phyloP scores from a whole-genome alignment of 2,888 invertebrate genomes.

The Archaeoteleia sp. region DNA sequence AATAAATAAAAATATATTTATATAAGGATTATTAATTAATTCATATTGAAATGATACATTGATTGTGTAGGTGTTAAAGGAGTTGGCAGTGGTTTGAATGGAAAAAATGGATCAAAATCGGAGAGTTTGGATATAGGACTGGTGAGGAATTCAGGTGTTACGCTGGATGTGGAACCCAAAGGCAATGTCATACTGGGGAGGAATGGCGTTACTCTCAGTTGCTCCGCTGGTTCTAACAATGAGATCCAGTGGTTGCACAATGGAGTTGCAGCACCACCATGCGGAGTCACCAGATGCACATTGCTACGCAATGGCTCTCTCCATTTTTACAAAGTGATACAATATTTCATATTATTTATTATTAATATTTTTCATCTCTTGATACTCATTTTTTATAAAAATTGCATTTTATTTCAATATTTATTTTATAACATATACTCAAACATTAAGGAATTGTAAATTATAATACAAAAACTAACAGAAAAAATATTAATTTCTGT shows the following conservation, averaged over 20 bases:
- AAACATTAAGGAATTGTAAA: too few relatives aligned
- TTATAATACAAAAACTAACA: too few relatives aligned
- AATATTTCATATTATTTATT: slow-evolving; percentile 1
- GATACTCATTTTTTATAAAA: not conserved
- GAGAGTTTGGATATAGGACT: slow-evolving; percentile 60
- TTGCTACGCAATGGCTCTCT: slow-evolving; percentile 67
- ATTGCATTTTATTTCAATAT: too few relatives aligned
- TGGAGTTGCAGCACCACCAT: slow-evolving; percentile 67
- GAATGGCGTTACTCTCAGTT: slow-evolving; percentile 67
- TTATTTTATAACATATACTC: too few relatives aligned
- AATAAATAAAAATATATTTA: too few relatives aligned
- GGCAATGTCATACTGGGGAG: slow-evolving; percentile 68
- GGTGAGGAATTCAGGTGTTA: slow-evolving; percentile 59
- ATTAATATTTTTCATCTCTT: not conserved
- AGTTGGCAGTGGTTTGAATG: slow-evolving; percentile 62
- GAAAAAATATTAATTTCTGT: too few relatives aligned
- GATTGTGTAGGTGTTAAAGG: slow-evolving; percentile 63
- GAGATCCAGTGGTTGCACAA: slow-evolving; percentile 69
- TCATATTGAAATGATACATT: slow-evolving; percentile 17
- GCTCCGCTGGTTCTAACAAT: slow-evolving; percentile 61
- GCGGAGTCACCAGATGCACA: slow-evolving; percentile 64
- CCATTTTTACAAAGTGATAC: slow-evolving; percentile 67
- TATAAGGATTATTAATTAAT: too few relatives aligned
- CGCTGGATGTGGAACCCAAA: slow-evolving; percentile 66
- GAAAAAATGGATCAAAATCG: slow-evolving; percentile 63